These are phyloP conservation scores for Agrypnus murinus DNA, from an alignment of 2,888 invertebrate genomes.

Conservation along the genomic window DNA sequence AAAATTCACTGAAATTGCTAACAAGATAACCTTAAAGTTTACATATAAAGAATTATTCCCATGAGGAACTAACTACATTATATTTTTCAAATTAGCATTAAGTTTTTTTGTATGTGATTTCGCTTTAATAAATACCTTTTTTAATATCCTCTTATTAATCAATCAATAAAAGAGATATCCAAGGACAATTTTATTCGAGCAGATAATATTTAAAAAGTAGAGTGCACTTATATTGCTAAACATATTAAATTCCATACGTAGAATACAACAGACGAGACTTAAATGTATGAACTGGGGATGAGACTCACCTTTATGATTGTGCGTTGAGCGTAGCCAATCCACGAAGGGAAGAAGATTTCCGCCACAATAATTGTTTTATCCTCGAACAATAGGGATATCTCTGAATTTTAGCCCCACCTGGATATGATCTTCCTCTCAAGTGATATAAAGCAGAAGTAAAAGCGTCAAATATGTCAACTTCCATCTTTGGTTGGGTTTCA, in stretches of 20 bases:
- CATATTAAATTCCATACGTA: conserved; percentile 65
- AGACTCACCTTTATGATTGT: conserved; percentile 66
- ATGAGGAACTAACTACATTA: conserved; percentile 57
- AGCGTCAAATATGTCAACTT: conserved; percentile 57
- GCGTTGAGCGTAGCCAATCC: conserved; percentile 68
- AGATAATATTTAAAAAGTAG: conserved; percentile 49
- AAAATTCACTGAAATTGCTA: conserved; percentile 80
- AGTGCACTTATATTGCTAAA: conserved; percentile 56
- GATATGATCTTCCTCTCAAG: conserved; percentile 54
- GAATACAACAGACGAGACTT: conserved; percentile 57
- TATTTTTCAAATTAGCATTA: conserved; percentile 14
- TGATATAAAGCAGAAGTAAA: conserved; percentile 56
- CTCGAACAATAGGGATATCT: conserved; percentile 65
- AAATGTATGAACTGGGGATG: conserved; percentile 54
- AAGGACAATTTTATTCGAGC: conserved; percentile 52
- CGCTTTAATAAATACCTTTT: too few relatives aligned
- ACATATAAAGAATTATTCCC: conserved; percentile 82
- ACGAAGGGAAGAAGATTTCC: conserved; percentile 68
- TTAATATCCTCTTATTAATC: neutral
- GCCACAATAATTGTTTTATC: conserved; percentile 71
- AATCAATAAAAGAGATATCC: conserved; percentile 22
- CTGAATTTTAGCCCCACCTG: conserved; percentile 55
- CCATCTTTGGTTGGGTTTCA: conserved; percentile 47
- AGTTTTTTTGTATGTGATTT: too few relatives aligned
- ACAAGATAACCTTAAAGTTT: conserved; percentile 79